A percentile compares a stretch with the other conserved stretches of the same genome.
These are phyloP conservation scores for Brachyhypopomus gauderio DNA, from an alignment of 2,113 vertebrate genomes.

Conservation along the genomic window DNA sequence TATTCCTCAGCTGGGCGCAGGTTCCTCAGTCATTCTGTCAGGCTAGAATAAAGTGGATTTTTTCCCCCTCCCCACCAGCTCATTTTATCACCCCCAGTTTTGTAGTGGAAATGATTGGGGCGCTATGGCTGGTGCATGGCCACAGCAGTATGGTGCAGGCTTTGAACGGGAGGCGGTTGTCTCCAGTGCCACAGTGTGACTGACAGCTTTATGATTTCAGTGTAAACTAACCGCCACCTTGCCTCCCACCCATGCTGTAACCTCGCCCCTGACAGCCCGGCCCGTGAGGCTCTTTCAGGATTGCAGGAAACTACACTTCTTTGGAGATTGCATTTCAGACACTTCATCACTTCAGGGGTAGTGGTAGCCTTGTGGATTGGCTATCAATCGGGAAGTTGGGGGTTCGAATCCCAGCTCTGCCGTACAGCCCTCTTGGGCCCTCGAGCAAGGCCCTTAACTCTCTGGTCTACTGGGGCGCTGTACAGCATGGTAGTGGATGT, in stretches of 20 bases:
- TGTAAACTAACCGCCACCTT: slow-evolving; percentile 49
- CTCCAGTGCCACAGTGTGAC: slow-evolving; percentile 41
- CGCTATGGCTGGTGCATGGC: slow-evolving; percentile 39
- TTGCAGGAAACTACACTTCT: slow-evolving; percentile 18
- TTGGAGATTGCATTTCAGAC: slow-evolving; percentile 19
- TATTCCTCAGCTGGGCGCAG: slow-evolving; percentile 21
- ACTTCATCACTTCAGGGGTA: background rate
- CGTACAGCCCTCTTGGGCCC: no score
- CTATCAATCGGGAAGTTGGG: no score
- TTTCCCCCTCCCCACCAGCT: slow-evolving; percentile 17
- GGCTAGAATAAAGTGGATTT: slow-evolving; percentile 20
- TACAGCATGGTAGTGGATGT: no score
- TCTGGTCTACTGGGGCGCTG: no score
- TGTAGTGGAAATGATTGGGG: slow-evolving; percentile 52
- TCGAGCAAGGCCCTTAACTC: no score
- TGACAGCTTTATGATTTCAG: slow-evolving; percentile 51
- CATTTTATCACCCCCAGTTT: slow-evolving; percentile 47
- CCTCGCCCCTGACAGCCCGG: slow-evolving; percentile 50
- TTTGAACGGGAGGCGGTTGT: slow-evolving; percentile 37
- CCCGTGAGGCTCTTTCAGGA: slow-evolving; percentile 15
- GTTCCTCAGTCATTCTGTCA: slow-evolving; percentile 53
- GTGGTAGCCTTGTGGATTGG: no score
- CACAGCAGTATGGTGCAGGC: slow-evolving; percentile 40
- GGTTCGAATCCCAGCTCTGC: no score
- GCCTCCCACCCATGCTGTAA: slow-evolving; percentile 55